These are phyloP conservation scores for Epicauta chinensis DNA, from an alignment of 1,140 invertebrate genomes.

Conservation along the genomic window DNA sequence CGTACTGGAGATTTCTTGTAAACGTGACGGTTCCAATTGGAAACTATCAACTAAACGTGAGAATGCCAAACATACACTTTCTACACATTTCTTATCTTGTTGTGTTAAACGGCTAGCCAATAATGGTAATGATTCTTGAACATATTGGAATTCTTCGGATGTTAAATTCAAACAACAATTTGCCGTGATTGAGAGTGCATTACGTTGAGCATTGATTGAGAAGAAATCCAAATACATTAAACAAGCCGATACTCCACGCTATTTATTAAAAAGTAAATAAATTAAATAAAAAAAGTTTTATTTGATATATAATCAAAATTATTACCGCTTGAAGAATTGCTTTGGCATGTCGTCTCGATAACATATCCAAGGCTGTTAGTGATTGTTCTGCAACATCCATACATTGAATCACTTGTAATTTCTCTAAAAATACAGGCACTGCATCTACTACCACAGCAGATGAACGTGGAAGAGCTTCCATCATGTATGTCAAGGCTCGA, in stretches of 20 bases:
- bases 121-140: slow-evolving; percentile 80
- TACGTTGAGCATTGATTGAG: slow-evolving; percentile 91
- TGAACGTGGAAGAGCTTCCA: slow-evolving; percentile 95
- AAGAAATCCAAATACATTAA: slow-evolving; percentile 97
- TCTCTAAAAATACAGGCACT: slow-evolving; percentile 91
- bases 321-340: slow-evolving; percentile 88
- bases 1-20: slow-evolving; percentile 93
- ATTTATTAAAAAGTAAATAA: too few species aligned
- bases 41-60: slow-evolving; percentile 94
- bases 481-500: slow-evolving; percentile 97
- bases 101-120: slow-evolving; percentile 82
- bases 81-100: slow-evolving; percentile 96
- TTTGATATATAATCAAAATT: slow-evolving; percentile 11
- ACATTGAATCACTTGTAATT: slow-evolving; percentile 95
- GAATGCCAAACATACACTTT: slow-evolving; percentile 94
- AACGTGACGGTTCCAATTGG: slow-evolving; percentile 80
- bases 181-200: slow-evolving; percentile 90
- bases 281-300: slow-evolving; percentile 31
- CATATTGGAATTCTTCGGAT: slow-evolving; percentile 87
- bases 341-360: slow-evolving; percentile 94
- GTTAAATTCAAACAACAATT: slow-evolving; percentile 95
- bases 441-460: slow-evolving; percentile 95
- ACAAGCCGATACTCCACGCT: slow-evolving; percentile 91
- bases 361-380: slow-evolving; percentile 91
- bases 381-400: slow-evolving; percentile 99